These are phyloP conservation scores for Caenorhabditis imperialis DNA, from an alignment of 2,888 invertebrate species.

Conservation along the genomic window DNA sequence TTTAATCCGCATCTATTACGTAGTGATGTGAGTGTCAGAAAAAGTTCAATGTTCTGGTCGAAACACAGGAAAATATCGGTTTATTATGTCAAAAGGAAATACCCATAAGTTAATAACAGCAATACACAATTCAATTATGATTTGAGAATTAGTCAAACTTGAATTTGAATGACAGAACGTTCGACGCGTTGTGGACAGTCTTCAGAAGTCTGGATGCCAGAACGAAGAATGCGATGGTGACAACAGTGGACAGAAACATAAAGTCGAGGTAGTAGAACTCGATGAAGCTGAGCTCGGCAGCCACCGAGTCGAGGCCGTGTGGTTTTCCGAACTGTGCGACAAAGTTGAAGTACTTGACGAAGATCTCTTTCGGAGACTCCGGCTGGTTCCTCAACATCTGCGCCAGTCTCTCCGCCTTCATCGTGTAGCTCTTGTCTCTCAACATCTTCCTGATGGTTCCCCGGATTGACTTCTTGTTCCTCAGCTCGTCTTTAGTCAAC, in stretches of 20 bases:
- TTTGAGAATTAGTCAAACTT: conserved; percentile 26
- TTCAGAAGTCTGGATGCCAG: conserved; percentile 11
- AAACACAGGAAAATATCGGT: conserved; percentile 11
- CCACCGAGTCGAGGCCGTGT: conserved; percentile 36
- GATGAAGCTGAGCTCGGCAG: conserved; percentile 34
- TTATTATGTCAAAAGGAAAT: conserved; percentile 31
- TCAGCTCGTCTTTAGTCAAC: conserved; percentile 47
- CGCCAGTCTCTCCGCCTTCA: conserved; percentile 34
- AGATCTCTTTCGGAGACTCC: conserved; percentile 40
- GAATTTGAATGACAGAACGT: conserved; percentile 24
- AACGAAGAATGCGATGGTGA: conserved; percentile 21
- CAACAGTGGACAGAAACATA: neutral
- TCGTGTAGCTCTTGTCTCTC: conserved; percentile 37
- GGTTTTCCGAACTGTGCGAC: conserved; percentile 47
- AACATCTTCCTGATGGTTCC: conserved; percentile 31
- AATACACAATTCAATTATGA: neutral
- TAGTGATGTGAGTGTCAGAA: conserved; percentile 5
- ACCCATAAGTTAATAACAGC: conserved; percentile 11
- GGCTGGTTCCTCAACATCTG: conserved; percentile 44
- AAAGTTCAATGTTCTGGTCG: conserved; percentile 37
- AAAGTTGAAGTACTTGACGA: conserved; percentile 46
- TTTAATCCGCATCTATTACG: conserved; percentile 38
- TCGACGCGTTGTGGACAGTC: conserved; percentile 4
- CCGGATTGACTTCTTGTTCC: conserved; percentile 18
- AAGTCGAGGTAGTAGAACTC: conserved; percentile 47